Evolutionary conservation across 2,888 invertebrate genomes (phyloP), one percentile per base, ranked within the genome.

Genomic region (Eulithis prunata): DNA sequence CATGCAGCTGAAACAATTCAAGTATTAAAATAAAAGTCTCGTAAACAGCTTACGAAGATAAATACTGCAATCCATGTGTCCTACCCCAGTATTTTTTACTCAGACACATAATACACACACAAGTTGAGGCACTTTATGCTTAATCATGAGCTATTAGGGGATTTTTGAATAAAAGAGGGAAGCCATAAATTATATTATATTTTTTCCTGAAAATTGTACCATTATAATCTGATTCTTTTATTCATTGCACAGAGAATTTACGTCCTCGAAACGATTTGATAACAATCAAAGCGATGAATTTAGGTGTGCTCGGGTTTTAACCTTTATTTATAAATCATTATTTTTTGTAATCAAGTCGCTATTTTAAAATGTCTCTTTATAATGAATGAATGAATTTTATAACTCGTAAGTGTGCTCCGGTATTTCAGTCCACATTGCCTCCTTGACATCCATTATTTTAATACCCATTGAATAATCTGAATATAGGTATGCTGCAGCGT

Each of bases 131-230:
- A 80, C 83, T 82, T 61, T 78, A 78, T 76, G 75, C 79, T 76
- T 82, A 82, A 85, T 87, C 80, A 80, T 78, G 75, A 77, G 80
- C 81, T 82, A 82, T 84, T 83, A 82, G 68, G 75, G 71, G 71
- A 75, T 71, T 79, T 82, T 78, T 76, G 72, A 76, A 80, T 80
- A 81, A 81, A 82, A 79, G 49, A 49, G 72, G 62, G 64, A 75
- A 62, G 71, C 56, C 60, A 64, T 72, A 83, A 81, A 81, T 78
- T 80, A 79, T 78, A 81, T 78, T 80, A 79, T 78, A 74, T 75
- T 80, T 79, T 79, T 75, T 68, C 77, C 71, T 80, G 75, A 78
- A 79, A 79, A 80, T 71, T 72, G 75, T 71, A 76, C 74, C 76
- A 81, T 82, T 81, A 78, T 68, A 72, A 68, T 74, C 71, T 74